Evolutionary conservation across 2,797 vertebrate species (phyloP), one percentile per base, ranked within the genome.

Genomic region (Merluccius polli): DNA sequence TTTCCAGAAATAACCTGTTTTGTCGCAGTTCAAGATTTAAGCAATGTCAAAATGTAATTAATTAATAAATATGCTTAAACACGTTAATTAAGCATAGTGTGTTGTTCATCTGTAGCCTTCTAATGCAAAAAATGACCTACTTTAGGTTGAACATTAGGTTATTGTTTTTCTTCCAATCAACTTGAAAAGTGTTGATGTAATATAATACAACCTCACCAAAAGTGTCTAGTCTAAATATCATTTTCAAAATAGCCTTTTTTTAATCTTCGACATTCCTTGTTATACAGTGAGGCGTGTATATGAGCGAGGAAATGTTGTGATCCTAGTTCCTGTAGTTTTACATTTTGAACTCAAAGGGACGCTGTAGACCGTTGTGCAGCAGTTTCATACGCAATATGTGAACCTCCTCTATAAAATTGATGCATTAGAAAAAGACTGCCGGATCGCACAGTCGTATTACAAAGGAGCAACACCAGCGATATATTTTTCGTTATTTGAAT

Each of bases 351-450:
- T 69, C 67, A 30, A 18, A 30, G 67, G 67, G 67, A 30, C 67
- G 29, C 67, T 69, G 67, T 69, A 30, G 67, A 69, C 67, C 67
- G 52, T 9, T 63, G 29, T 31, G 67, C 67, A 69, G 67, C 67
- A 69, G 67, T 15, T 69, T 69, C 27, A 30, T 29, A 31, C 11
- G 67, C 67, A 29, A 69, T 18, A 16, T 69, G 27, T 24, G 52
- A n/a, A 29, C 67, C 27, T 69, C 27, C 27, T 69, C 27, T 0
- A 5, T 31, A 15, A 15, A 31, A 69, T 31, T 31, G 27, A 69
- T 18, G 67, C 67, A 69, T 31, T 69, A 18, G 27, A 69, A 31
- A 18, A 69, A 16, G 15, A 69, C 27, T 2, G 29, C 12, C 16
- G 29, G 67, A 15, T 30, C 67, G 67, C n/a, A 27, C 52, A 27